Conservation (phyloP, 2,797 vertebrate species). For the Typhlichthys subterraneus region DNA sequence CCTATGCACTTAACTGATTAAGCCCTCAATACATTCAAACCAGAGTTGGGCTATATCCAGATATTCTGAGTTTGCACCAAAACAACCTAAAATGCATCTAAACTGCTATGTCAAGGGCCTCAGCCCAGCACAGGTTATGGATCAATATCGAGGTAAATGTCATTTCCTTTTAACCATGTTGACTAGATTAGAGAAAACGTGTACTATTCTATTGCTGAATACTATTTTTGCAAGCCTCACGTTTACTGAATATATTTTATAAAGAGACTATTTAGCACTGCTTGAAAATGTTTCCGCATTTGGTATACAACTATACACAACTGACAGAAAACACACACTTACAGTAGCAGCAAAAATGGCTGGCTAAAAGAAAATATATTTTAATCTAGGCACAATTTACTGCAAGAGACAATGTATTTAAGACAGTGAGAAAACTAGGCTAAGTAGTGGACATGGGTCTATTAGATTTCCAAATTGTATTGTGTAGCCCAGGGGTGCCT, state of each 20-base stretch:
- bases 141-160: constrained; percentile 72
- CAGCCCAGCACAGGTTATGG: constrained; percentile 61
- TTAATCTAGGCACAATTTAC: constrained; percentile 62
- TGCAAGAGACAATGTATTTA: constrained; percentile 33
- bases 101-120: constrained; percentile 54
- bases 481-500: constrained; percentile 9
- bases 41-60: constrained; percentile 30
- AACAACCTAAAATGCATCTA: constrained; percentile 23
- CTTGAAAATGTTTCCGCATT: constrained; percentile 53
- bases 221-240: constrained; percentile 67
- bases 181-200: constrained; percentile 68
- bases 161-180: constrained; percentile 61
- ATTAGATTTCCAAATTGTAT: constrained; percentile 19
- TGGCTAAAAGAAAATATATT: constrained; percentile 41
- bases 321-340: constrained; percentile 40
- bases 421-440: constrained; percentile 23
- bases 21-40: constrained; percentile 20
- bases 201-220: constrained; percentile 75
- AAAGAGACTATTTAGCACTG: constrained; percentile 61
- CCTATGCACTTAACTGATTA: constrained; percentile 42
- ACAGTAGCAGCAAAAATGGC: constrained; percentile 51
- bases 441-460: neutral
- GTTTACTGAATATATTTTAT: constrained; percentile 54
- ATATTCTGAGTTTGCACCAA: constrained; percentile 54
- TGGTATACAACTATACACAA: constrained; percentile 46